Evolutionary conservation across 2,113 vertebrate species (phyloP).

Genomic region (Psilopsiagon aurifrons): DNA sequence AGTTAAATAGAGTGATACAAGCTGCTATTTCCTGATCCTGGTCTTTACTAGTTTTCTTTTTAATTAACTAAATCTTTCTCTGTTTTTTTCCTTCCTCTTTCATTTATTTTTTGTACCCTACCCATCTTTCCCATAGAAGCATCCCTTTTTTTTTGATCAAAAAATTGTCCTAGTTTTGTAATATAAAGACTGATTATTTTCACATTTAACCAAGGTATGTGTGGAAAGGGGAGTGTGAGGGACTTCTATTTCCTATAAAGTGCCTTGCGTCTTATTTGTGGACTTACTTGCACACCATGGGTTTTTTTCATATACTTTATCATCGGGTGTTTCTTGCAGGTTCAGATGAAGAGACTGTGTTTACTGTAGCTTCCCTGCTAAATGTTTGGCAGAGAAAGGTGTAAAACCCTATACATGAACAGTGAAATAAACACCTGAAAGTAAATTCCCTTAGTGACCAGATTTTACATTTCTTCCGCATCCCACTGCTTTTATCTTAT

Average conservation of each 20-base stretch:
- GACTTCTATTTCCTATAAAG: neutral
- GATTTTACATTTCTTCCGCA: neutral
- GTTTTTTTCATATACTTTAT: neutral
- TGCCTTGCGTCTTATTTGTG: neutral
- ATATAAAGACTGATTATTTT: neutral
- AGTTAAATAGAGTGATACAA: slow-evolving; percentile 21
- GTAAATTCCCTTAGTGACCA: neutral
- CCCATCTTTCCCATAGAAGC: neutral
- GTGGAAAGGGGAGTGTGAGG: neutral
- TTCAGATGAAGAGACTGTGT: slow-evolving; percentile 22
- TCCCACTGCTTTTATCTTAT: neutral
- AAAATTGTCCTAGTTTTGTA: neutral
- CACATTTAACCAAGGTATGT: neutral
- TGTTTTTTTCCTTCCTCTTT: neutral
- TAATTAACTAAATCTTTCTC: neutral
- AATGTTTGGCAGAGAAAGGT: slow-evolving; percentile 27
- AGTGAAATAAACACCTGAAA: neutral
- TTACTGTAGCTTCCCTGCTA: slow-evolving; percentile 21
- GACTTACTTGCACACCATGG: neutral
- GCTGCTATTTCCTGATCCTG: slow-evolving; percentile 16
- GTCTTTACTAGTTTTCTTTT: slow-evolving; percentile 3
- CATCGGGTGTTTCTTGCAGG: neutral
- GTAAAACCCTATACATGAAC: neutral
- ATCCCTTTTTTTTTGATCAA: neutral
- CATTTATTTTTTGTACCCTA: neutral